A percentile compares a stretch with the other conserved stretches of the same genome.
Conservation (phyloP, 2,113 vertebrate species). For the Chaenogobius annularis region DNA sequence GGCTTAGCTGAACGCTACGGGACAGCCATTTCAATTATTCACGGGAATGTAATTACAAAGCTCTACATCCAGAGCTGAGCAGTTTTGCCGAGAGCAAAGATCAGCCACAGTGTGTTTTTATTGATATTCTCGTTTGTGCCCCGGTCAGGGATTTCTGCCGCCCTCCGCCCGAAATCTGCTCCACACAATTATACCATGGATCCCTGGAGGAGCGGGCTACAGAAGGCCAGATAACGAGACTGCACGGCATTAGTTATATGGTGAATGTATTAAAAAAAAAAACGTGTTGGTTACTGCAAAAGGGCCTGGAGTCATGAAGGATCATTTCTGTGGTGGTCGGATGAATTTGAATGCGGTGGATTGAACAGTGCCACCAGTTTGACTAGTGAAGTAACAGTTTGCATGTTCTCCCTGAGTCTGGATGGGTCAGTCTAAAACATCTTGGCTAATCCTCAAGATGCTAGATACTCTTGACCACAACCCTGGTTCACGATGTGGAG, state of each 20-base stretch:
- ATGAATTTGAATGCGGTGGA: slow-evolving; percentile 55
- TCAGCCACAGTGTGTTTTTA: slow-evolving; percentile 70
- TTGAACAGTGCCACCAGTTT: slow-evolving; percentile 30
- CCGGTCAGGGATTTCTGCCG: slow-evolving; percentile 63
- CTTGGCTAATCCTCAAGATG: too few relatives aligned
- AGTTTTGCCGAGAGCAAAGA: slow-evolving; percentile 72
- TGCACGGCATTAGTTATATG: slow-evolving; percentile 66
- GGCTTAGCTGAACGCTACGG: slow-evolving; percentile 61
- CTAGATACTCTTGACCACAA: too few relatives aligned
- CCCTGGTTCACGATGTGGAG: not conserved
- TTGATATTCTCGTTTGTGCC: slow-evolving; percentile 73
- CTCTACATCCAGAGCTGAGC: slow-evolving; percentile 40
- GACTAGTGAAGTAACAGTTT: not conserved
- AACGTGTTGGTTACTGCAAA: slow-evolving; percentile 18
- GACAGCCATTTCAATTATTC: slow-evolving; percentile 74
- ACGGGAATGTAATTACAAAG: slow-evolving; percentile 69
- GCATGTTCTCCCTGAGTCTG: not conserved
- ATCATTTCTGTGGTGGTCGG: slow-evolving; percentile 28
- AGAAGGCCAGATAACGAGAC: slow-evolving; percentile 64
- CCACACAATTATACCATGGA: slow-evolving; percentile 62
- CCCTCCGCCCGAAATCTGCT: slow-evolving; percentile 55
- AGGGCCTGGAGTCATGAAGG: slow-evolving; percentile 48
- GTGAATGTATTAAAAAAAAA: slow-evolving; percentile 62
- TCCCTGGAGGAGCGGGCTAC: slow-evolving; percentile 59
- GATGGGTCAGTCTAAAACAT: not conserved